Conservation (phyloP, 2,888 invertebrate genomes). For the Polietes domitor region DNA sequence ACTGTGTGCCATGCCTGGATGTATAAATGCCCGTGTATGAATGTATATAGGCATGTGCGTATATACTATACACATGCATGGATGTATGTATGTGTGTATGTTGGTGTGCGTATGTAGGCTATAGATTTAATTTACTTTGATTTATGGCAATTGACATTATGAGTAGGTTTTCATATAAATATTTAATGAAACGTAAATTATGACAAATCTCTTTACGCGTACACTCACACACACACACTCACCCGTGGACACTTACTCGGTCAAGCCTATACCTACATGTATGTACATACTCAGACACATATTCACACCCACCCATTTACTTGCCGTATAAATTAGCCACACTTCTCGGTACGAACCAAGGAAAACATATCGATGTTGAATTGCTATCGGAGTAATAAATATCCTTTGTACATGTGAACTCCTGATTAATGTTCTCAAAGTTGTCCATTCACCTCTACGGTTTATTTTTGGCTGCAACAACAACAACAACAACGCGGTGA, state of each 20-base stretch:
- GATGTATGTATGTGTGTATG: background rate
- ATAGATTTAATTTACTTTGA: constrained; percentile 63
- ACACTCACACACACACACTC: background rate
- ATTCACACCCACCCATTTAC: background rate
- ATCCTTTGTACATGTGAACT: constrained; percentile 52
- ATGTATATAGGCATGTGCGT: too few species aligned
- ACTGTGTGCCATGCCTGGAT: background rate
- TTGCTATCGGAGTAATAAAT: constrained; percentile 55
- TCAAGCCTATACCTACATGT: constrained; percentile 15
- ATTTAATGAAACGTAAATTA: constrained; percentile 66
- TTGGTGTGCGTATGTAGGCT: constrained; percentile 6
- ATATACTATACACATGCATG: too few species aligned
- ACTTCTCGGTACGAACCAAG: background rate
- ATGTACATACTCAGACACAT: background rate
- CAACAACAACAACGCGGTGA: background rate
- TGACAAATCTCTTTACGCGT: constrained; percentile 58
- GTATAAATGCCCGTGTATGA: background rate
- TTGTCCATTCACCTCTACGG: constrained; percentile 30
- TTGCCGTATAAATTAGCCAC: background rate
- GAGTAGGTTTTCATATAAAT: constrained; percentile 64
- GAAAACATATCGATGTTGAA: background rate
- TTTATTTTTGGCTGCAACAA: background rate
- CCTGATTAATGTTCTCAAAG: constrained; percentile 59
- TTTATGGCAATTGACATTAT: constrained; percentile 65
- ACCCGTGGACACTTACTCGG: background rate